These are phyloP conservation scores for Catharus bicknelli DNA, from an alignment of 2,113 vertebrate species.

Conservation along the genomic window DNA sequence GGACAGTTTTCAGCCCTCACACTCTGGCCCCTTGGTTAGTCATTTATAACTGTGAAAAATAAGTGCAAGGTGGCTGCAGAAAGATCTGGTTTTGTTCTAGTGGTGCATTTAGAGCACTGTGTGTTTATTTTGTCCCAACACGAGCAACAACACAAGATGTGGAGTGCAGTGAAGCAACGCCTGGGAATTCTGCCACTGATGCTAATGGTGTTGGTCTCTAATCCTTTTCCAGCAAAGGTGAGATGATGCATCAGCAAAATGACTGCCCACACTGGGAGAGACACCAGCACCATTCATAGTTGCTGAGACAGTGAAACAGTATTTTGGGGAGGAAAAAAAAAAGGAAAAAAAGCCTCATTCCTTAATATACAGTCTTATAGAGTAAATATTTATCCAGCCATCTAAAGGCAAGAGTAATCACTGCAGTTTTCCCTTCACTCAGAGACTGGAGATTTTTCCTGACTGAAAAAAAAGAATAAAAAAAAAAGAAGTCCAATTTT, in stretches of 20 bases:
- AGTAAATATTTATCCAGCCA: constrained; percentile 66
- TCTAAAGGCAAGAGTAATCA: constrained; percentile 55
- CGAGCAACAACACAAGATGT: background rate
- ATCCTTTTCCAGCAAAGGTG: constrained; percentile 52
- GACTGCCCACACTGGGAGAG: constrained; percentile 30
- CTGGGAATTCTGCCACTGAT: constrained; percentile 32
- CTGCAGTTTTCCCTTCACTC: constrained; percentile 61
- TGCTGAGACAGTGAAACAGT: constrained; percentile 52
- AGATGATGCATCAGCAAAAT: constrained; percentile 49
- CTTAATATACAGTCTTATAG: constrained; percentile 54
- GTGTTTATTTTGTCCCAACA: background rate
- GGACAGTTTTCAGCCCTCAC: background rate
- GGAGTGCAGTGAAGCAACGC: background rate
- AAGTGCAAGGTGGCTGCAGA: background rate
- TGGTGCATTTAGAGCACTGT: background rate
- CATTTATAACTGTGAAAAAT: background rate
- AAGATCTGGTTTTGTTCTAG: background rate
- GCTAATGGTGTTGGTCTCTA: constrained; percentile 43
- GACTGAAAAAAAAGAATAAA: background rate
- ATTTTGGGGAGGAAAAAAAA: constrained; percentile 56
- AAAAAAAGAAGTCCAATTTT: background rate
- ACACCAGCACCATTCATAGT: constrained; percentile 51
- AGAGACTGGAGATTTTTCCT: constrained; percentile 34
- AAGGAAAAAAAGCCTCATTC: constrained; percentile 34
- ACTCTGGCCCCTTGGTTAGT: background rate